Conservation (phyloP, 2,113 vertebrate species). For the Capricornis sumatraensis region DNA sequence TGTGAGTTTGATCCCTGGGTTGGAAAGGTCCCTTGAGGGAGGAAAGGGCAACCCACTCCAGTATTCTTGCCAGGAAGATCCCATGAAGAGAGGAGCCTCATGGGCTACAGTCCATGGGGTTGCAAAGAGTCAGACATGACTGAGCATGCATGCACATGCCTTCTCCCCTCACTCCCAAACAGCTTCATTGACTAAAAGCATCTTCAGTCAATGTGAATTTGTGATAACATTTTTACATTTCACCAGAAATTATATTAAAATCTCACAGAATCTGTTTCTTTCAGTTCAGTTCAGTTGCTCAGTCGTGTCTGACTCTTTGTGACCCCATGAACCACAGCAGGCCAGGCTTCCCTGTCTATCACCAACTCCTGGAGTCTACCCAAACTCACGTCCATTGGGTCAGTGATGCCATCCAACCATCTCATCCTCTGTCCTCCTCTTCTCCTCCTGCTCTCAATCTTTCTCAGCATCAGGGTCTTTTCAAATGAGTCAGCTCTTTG, state of each 20-base stretch:
- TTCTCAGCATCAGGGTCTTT: background rate
- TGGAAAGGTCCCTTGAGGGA: background rate
- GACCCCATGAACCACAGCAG: fast-evolving
- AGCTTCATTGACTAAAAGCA: background rate
- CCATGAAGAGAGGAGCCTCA: background rate
- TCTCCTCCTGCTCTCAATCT: background rate
- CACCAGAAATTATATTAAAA: conserved; percentile 14
- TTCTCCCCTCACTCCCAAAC: background rate
- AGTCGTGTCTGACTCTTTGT: background rate
- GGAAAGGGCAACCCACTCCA: background rate
- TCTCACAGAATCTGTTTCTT: background rate
- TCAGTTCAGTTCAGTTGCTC: background rate
- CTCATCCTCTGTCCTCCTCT: background rate
- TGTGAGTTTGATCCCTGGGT: background rate
- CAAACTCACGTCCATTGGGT: background rate
- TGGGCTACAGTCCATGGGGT: background rate
- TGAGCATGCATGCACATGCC: background rate
- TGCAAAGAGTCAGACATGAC: background rate
- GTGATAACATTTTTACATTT: background rate
- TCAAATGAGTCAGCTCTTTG: background rate
- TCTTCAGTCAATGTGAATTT: background rate
- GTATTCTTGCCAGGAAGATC: background rate
- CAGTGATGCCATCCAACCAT: background rate
- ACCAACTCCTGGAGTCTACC: background rate
- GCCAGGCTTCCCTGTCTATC: background rate